Evolutionary conservation across 2,113 vertebrate genomes (phyloP).

Genomic region (Melanerpes formicivorus): DNA sequence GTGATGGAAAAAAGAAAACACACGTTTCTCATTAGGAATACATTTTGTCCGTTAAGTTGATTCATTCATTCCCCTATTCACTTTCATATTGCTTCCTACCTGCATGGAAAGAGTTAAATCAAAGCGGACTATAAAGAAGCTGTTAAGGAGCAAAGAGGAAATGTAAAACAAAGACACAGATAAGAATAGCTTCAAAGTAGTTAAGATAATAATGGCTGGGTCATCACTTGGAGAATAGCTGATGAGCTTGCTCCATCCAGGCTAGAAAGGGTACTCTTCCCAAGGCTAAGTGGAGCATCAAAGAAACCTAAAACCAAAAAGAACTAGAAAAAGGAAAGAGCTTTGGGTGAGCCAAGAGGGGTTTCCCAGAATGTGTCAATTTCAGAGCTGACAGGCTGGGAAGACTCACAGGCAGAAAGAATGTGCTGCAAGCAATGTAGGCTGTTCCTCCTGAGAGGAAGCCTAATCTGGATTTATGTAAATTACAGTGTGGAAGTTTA

Average conservation of each 20-base stretch:
- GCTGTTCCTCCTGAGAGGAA: not conserved
- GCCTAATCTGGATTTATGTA: not conserved
- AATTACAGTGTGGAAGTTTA: not conserved
- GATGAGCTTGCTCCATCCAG: slow-evolving; percentile 34
- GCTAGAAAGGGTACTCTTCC: not conserved
- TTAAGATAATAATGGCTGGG: not conserved
- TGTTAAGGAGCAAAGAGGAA: slow-evolving; percentile 32
- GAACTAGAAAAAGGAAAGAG: not conserved
- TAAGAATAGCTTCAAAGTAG: slow-evolving; percentile 46
- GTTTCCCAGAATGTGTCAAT: slow-evolving; percentile 52
- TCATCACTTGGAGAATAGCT: slow-evolving; percentile 3
- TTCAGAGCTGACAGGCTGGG: slow-evolving; percentile 19
- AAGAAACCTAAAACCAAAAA: slow-evolving; percentile 43
- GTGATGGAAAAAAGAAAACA: not conserved
- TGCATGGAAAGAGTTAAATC: not conserved
- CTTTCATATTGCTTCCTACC: not conserved
- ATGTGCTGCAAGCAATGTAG: slow-evolving; percentile 7
- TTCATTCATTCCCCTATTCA: not conserved
- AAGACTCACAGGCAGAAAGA: not conserved
- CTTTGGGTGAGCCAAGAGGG: not conserved
- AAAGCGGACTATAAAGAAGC: not conserved
- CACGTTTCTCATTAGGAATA: not conserved
- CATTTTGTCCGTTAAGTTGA: not conserved
- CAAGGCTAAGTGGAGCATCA: slow-evolving; percentile 33
- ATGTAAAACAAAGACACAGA: slow-evolving; percentile 34